Base-by-base conservation (phyloP, 2,113 vertebrate species). In the Sclerurus mexicanus region DNA sequence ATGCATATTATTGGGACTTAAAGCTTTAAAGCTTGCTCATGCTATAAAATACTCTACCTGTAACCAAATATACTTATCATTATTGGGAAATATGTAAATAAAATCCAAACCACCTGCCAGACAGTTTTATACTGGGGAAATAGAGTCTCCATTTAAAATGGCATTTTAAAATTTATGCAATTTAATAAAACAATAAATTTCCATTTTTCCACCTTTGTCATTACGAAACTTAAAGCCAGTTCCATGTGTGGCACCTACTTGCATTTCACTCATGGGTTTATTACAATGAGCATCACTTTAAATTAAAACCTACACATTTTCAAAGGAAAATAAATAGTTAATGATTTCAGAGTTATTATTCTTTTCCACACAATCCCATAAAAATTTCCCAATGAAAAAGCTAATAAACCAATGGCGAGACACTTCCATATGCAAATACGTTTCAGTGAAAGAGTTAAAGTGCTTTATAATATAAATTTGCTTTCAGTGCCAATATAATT, bases 401-500 rank as follows among this genome's bases (percentile, higher is more conserved):
- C 95, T 90, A 93, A 97, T 96, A 97, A 96, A 97, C 97, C 97
- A 97, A 93, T 98, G 96, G 98, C 37, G 33, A 98, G 97, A 97
- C 96, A 94, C 97, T 98, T 97, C 94, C 30, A 96, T 97, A 98
- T 98, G 98, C 96, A 98, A 98, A 98, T 98, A 95, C 71, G 31
- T 95, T 97, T 97, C 97, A 55, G 9, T 94, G 98, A 98, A 98
- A 98, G 98, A 98, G 98, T 98, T 98, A 98, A 98, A 98, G 98
- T 97, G 98, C 97, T 98, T 98, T 98, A 97, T 98, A 97, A 98
- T 98, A 98, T 97, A 98, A 98, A 98, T 98, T 98, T 98, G 97
- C 98, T 98, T 98, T 98, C 98, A 98, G 98, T 98, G 97, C 98
- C 98, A 98, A 98, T 97, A 97, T 97, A 98, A 98, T 98, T 98